phyloP scores from a whole-genome alignment of 2,113 vertebrate species.

The Bombycilla garrulus region DNA sequence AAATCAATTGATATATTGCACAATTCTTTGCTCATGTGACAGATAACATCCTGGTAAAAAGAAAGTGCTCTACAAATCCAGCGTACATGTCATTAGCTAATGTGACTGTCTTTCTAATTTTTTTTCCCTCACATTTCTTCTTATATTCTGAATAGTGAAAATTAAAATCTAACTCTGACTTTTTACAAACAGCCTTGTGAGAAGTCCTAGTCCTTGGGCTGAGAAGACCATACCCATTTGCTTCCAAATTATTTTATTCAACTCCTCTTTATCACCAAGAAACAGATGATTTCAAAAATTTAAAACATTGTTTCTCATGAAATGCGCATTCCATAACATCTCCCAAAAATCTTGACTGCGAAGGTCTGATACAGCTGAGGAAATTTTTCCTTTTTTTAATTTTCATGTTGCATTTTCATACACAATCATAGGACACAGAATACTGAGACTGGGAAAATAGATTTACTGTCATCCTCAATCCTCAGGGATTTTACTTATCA shows the following conservation, averaged over 20 bases:
- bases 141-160: neutral
- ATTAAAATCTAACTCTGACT: neutral
- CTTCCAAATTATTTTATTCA: neutral
- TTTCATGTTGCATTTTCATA: neutral
- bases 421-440: neutral
- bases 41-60: neutral
- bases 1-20: conserved; percentile 18
- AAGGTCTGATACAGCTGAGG: neutral
- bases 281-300: neutral
- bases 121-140: neutral
- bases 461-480: neutral
- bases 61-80: neutral
- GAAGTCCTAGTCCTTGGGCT: neutral
- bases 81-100: neutral
- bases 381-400: neutral
- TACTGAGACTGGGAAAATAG: neutral
- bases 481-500: neutral
- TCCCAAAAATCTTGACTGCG: neutral
- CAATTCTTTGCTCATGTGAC: neutral
- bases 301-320: neutral
- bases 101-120: neutral
- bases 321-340: neutral
- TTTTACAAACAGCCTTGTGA: neutral
- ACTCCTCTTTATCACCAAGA: neutral
- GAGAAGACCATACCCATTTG: neutral